These are phyloP conservation scores for Lepetodrilus schrolli DNA, from an alignment of 2,888 invertebrate species.

Conservation along the genomic window DNA sequence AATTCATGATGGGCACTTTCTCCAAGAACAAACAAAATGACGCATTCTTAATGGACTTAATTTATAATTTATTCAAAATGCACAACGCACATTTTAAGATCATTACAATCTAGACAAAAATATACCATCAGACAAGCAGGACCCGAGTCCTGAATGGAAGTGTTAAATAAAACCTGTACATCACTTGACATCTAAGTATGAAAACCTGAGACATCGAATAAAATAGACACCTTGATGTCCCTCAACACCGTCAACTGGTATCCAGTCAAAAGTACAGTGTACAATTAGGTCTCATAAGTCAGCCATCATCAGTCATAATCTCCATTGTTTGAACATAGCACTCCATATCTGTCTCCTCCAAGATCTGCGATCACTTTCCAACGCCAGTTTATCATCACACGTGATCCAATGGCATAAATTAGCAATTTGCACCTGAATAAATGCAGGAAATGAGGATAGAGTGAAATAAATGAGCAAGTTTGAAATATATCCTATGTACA, in stretches of 20 bases:
- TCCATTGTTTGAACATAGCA: slow-evolving; percentile 16
- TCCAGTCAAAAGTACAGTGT: slow-evolving; percentile 19
- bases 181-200: slow-evolving; percentile 15
- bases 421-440: slow-evolving; percentile 3
- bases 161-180: slow-evolving; percentile 37
- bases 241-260: background rate
- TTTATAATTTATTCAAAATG: slow-evolving; percentile 54
- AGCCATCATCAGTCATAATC: background rate
- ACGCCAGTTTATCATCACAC: slow-evolving; percentile 1
- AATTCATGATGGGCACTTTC: no score
- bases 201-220: slow-evolving; percentile 35
- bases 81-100: slow-evolving; percentile 56
- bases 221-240: slow-evolving; percentile 17
- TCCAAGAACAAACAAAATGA: background rate
- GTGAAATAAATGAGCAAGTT: slow-evolving; percentile 9
- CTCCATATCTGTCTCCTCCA: background rate
- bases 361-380: slow-evolving; percentile 12
- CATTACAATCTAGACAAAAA: slow-evolving; percentile 63
- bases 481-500: background rate
- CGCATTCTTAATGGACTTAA: slow-evolving; percentile 3
- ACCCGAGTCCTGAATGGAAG: slow-evolving; percentile 16
- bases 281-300: background rate
- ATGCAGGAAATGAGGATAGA: background rate
- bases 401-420: slow-evolving; percentile 12
- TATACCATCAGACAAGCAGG: slow-evolving; percentile 35